phyloP scores from a whole-genome alignment of 2,797 vertebrate species.

The Yasuhikotakia modesta region DNA sequence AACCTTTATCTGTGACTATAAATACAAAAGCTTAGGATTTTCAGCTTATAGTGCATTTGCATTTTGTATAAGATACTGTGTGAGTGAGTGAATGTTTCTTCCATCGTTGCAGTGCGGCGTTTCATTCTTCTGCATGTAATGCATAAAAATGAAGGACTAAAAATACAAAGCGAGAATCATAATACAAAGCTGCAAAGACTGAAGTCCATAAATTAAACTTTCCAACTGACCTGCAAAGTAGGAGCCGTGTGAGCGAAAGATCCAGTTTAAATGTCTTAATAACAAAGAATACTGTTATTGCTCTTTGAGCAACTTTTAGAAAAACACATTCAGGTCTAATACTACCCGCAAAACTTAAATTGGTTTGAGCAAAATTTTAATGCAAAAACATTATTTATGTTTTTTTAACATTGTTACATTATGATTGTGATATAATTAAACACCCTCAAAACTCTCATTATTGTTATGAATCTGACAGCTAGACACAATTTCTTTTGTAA shows the following conservation, averaged over 20 bases:
- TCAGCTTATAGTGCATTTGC: not conserved
- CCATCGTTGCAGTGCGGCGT: constrained; percentile 85
- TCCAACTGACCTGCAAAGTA: constrained; percentile 78
- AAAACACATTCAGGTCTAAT: not conserved
- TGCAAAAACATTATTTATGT: not conserved
- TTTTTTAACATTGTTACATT: not conserved
- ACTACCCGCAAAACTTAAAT: not conserved
- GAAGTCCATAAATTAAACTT: not conserved
- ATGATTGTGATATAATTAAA: not conserved
- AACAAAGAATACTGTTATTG: not conserved
- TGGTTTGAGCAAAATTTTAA: not conserved
- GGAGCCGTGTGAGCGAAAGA: constrained; percentile 77
- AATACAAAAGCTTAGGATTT: not conserved
- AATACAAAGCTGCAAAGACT: not conserved
- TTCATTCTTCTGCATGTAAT: not conserved
- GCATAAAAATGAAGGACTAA: too few relatives aligned
- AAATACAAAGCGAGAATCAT: not conserved
- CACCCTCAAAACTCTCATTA: not conserved
- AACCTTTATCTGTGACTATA: not conserved
- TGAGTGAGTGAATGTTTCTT: constrained; percentile 71
- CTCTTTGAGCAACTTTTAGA: not conserved
- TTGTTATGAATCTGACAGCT: not conserved
- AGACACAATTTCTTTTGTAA: not conserved
- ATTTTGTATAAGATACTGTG: constrained; percentile 73
- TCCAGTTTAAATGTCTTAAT: constrained; percentile 62